Evolutionary conservation across 2,113 vertebrate genomes (phyloP).

Genomic region (Microcebus murinus): DNA sequence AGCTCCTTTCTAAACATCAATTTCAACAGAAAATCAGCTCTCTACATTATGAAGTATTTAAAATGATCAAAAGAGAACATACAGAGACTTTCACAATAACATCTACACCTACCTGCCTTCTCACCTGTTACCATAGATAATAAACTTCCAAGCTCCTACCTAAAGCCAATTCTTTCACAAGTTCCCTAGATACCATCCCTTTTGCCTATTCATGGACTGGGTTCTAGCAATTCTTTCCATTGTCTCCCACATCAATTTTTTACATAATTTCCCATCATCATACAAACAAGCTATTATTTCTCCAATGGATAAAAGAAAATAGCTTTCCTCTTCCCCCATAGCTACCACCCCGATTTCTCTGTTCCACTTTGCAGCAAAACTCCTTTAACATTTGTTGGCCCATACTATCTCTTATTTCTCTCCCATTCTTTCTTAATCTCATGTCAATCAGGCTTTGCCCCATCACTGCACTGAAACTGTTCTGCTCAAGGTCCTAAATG

Average conservation of each 20-base stretch:
- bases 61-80: constrained; percentile 15
- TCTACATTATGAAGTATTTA: neutral
- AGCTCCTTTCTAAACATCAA: neutral
- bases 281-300: neutral
- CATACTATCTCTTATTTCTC: neutral
- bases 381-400: neutral
- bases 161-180: neutral
- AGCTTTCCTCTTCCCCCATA: neutral
- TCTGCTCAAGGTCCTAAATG: neutral
- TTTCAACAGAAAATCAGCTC: neutral
- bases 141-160: neutral
- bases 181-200: neutral
- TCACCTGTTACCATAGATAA: neutral
- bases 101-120: neutral
- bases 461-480: neutral
- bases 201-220: neutral
- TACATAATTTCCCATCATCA: neutral
- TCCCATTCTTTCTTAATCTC: neutral
- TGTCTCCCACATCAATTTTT: neutral
- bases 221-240: neutral
- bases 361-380: neutral
- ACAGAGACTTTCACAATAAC: neutral
- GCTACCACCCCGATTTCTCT: neutral
- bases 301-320: neutral
- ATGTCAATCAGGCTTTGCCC: neutral